Evolutionary conservation across 2,797 vertebrate genomes (phyloP).

Genomic region (Falco rusticolus): DNA sequence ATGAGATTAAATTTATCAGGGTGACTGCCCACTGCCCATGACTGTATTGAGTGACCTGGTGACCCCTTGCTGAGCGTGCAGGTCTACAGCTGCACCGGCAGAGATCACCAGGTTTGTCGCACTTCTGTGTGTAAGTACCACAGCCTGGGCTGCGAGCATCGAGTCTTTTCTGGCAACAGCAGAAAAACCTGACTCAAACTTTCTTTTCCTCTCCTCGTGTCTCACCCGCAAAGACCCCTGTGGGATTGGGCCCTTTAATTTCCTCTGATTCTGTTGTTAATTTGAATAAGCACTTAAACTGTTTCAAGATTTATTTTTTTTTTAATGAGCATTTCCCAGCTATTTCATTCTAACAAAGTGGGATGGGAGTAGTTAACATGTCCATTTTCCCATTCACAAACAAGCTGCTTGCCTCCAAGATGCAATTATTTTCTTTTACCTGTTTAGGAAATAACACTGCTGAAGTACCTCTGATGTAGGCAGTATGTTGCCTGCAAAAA

Average conservation of each 20-base stretch:
- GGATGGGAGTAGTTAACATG: neutral
- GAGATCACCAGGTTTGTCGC: neutral
- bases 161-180: neutral
- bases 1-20: neutral
- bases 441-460: constrained; percentile 29
- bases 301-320: neutral
- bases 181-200: neutral
- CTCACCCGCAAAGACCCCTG: neutral
- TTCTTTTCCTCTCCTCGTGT: neutral
- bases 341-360: constrained; percentile 23
- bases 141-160: neutral
- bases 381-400: constrained; percentile 30
- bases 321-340: neutral
- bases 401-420: constrained; percentile 5
- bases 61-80: neutral
- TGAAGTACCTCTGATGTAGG: constrained; percentile 1
- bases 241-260: neutral
- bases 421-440: constrained; percentile 14
- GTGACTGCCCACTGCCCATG: neutral
- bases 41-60: neutral
- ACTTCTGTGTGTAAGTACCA: neutral
- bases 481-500: constrained; percentile 11
- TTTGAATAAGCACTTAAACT: neutral
- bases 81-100: neutral
- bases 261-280: neutral